These are phyloP conservation scores for Mandrillus leucophaeus DNA, from an alignment of 2,113 vertebrate genomes.

Conservation along the genomic window DNA sequence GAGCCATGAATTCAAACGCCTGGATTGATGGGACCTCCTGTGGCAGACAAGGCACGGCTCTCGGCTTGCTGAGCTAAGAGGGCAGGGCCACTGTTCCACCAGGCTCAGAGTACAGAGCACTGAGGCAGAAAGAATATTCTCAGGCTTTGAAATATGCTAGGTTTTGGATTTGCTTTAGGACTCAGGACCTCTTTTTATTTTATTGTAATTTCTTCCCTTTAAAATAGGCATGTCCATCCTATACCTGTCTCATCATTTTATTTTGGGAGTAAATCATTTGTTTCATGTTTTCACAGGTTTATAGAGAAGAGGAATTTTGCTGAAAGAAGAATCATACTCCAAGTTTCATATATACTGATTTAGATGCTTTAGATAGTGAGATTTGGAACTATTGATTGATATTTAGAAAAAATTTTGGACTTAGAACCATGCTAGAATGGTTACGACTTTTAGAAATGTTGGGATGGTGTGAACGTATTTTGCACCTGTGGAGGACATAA, in stretches of 20 bases:
- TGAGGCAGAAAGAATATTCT: neutral
- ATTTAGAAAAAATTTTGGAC: neutral
- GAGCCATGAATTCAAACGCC: neutral
- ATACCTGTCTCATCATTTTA: neutral
- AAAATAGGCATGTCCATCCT: neutral
- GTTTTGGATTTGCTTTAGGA: neutral
- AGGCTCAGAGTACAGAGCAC: neutral
- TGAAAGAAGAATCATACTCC: neutral
- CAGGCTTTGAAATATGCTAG: neutral
- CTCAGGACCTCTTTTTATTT: neutral
- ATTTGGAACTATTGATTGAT: neutral
- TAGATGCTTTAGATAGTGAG: neutral
- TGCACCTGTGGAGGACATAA: neutral
- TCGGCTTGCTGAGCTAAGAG: neutral
- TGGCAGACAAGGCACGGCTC: no score
- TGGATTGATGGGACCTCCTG: neutral
- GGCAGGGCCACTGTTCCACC: rapidly evolving
- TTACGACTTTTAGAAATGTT: neutral
- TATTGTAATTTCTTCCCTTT: neutral
- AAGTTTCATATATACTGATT: neutral
- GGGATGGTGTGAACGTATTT: neutral
- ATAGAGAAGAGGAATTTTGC: neutral
- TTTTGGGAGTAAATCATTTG: neutral
- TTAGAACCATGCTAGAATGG: neutral
- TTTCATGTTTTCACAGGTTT: neutral